Base-by-base conservation (phyloP, 1,140 invertebrate genomes). In the Leguminivora glycinivorella region DNA sequence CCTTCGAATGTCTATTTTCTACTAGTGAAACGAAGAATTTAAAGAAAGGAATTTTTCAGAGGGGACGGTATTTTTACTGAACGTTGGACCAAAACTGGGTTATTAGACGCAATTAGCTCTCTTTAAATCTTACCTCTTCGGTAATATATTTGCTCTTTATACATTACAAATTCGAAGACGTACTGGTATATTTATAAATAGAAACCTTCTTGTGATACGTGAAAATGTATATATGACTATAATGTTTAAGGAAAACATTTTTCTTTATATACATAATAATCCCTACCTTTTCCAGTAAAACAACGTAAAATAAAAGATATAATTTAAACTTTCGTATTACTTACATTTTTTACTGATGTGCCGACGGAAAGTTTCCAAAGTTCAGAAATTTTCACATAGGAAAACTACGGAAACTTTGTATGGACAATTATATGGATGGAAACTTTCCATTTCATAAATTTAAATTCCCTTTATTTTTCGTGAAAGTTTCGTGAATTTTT, bases 71-170 rank as follows among this genome's bases (percentile, higher is more conserved):
- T 78, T 78, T 80, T 77, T 75, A 82, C 75, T 70, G 72, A 82
- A 77, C 79, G 77, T 84, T 81, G 85, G 85, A 88, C 85, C 85
- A 89, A 88, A 79, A 78, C 76, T 81, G 81, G 78, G 82, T 78
- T 79, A 79, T 69, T 83, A 79, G 75, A 69, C 68, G 68, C 77
- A 77, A 76, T 79, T 80, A 80, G 83, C 84, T 87, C 83, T 87
- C 87, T 88, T 84, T 29, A 63, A 63, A 63, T 63, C 17, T 63
- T 63, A 63, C 58, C 26, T 60, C 2, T 63, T 63, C 29, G 26
- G 26, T 63, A 60, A 60, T 60, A 63, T 26, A 63, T 63, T 63
- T 31, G 58, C 26, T 63, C 58, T 63, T 60, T 34, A 31, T 63
- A 63, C 29, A 63, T 19, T 63, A 31, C 14, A 63, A 63, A 63